Evolutionary conservation across 2,888 invertebrate genomes (phyloP), one percentile per base, ranked within the genome.

Genomic region (Tenthredo notha): DNA sequence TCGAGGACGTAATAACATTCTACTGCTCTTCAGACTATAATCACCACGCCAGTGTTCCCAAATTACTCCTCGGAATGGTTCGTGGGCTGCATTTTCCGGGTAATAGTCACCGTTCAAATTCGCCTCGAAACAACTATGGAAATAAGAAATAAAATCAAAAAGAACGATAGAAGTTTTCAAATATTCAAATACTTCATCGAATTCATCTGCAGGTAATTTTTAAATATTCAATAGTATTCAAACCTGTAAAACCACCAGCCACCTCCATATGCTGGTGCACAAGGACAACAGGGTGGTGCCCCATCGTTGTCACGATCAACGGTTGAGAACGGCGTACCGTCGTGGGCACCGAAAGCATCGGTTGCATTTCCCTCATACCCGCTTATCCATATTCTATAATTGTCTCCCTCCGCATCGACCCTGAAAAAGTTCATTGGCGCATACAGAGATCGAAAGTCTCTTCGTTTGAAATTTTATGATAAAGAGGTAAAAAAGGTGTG

Each of bases 191-290:
- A 61, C 10, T 61, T 61, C 9, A n/a, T 10, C 25, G 3, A 61
- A 25, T 21, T 61, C 0, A 1, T 25, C 10, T 2, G 7, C 10
- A 0, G 7, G 2, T 37, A 25, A 25, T 12, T 61, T 61, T 61
- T 25, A n/a, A 61, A 61, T 25, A 25, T 10, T 61, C 2, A 12
- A 61, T 61, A 25, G 4, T 21, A 21, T 37, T 85, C 90, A 88
- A 89, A 95, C 94, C 94, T 94, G 89, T 95, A 94, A 89, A 95
- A 95, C 96, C 96, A 96, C 95, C 96, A 95, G 12, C 95, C 95
- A 29, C 95, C 95, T 0, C 94, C 95, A 91, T 94, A 95, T 1
- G 94, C 94, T 29, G 94, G 91, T 0, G 95, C 94, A 89, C 95
- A 95, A 25, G 95, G 94, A 88, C 95, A 94, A 88, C 95, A 95